Base-by-base conservation (phyloP, 2,797 vertebrate genomes). In the Megaceryle alcyon region DNA sequence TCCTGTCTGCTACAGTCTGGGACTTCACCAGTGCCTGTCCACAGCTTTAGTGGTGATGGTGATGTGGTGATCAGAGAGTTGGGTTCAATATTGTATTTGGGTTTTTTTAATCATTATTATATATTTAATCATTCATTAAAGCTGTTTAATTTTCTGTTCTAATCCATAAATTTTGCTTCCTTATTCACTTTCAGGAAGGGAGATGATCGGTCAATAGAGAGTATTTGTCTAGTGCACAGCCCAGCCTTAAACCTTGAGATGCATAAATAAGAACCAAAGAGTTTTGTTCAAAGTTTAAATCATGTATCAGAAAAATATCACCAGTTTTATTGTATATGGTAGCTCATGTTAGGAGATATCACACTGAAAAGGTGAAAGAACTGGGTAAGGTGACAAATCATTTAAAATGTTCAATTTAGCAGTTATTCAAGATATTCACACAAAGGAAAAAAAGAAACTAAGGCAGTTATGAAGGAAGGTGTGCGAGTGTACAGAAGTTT, bases 221-320 rank as follows among this genome's bases (percentile, higher is more conserved):
- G n/a, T n/a, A 33, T 57, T 57, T n/a, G 21, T 15, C 31, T 57
- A 14, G 14, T 33, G 56, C 4, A n/a, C 56, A 59, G n/a, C n/a
- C 56, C 56, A 59, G 56, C 56, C n/a, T 22, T 35, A 35, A 35
- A 14, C 56, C 56, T 33, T 59, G 56, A 33, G 82, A 63, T 44
- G 51, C 84, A 93, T 88, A 90, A 60, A 84, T 68, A 90, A 93
- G 31, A 39, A 54, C 57, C 59, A 66, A 90, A 92, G 43, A 92
- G 22, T 86, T 83, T 84, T 85, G 14, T 75, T 92, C 84, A 23
- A 86, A 90, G 19, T 92, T 90, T 87, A 93, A 93, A 92, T 94
- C 68, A 60, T 19, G 79, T 12, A 35, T 48, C 80, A 92, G 68
- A 81, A 94, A 86, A 94, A 82, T 56, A 92, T 54, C 81, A 85